These are phyloP conservation scores for Agonopterix alstromeriana DNA, from an alignment of 2,888 invertebrate species.

Conservation along the genomic window DNA sequence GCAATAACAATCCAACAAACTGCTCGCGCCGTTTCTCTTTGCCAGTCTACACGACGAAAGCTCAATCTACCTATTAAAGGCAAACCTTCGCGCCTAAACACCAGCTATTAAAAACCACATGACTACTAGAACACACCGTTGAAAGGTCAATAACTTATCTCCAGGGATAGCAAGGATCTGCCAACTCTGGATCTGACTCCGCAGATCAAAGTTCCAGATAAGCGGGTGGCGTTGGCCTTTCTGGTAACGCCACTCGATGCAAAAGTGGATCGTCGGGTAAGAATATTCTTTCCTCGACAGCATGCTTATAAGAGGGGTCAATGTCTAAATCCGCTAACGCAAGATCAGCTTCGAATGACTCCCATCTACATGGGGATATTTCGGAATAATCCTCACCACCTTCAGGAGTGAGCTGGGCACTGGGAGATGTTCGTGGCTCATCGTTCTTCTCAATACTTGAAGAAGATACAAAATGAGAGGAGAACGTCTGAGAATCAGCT, in stretches of 20 bases:
- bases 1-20: slow-evolving; percentile 67
- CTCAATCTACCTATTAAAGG: slow-evolving; percentile 16
- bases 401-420: slow-evolving; percentile 77
- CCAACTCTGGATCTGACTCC: slow-evolving; percentile 67
- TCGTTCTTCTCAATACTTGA: slow-evolving; percentile 67
- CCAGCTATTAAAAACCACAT: slow-evolving; percentile 29
- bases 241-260: slow-evolving; percentile 68
- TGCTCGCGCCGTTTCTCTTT: slow-evolving; percentile 20
- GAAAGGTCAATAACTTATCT: slow-evolving; percentile 30
- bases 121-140: slow-evolving; percentile 39
- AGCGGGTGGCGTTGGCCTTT: slow-evolving; percentile 76
- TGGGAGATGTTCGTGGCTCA: slow-evolving; percentile 69
- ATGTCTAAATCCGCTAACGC: slow-evolving; percentile 78
- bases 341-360: slow-evolving; percentile 78
- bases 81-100: slow-evolving; percentile 31
- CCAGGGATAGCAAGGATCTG: slow-evolving; percentile 46
- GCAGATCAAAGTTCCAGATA: slow-evolving; percentile 71
- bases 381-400: slow-evolving; percentile 64
- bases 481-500: slow-evolving; percentile 78
- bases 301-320: slow-evolving; percentile 79
- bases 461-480: slow-evolving; percentile 78
- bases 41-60: slow-evolving; percentile 49
- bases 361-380: slow-evolving; percentile 76
- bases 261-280: slow-evolving; percentile 77
- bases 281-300: slow-evolving; percentile 78